These are phyloP conservation scores for Monomorium pharaonis DNA, from an alignment of 1,140 invertebrate genomes.

Conservation along the genomic window DNA sequence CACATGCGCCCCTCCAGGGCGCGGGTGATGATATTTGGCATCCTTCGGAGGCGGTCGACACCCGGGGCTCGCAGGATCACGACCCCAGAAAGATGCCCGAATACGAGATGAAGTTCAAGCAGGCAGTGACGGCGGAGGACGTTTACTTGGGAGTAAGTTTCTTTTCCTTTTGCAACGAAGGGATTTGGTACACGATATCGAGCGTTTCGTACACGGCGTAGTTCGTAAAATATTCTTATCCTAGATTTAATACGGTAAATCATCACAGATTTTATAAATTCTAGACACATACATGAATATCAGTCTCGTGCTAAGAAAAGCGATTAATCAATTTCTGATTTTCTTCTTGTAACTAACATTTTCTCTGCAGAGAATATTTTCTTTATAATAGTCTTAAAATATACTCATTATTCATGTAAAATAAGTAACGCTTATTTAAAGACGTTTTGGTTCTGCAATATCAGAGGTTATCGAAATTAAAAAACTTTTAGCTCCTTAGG, in stretches of 20 bases:
- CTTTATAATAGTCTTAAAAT: too few relatives aligned
- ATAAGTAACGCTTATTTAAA: too few relatives aligned
- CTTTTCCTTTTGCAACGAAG: neutral
- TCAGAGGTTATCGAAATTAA: too few relatives aligned
- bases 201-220: neutral
- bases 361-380: too few relatives aligned
- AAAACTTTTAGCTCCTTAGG: too few relatives aligned
- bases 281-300: too few relatives aligned
- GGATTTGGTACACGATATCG: neutral
- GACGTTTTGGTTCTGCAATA: too few relatives aligned
- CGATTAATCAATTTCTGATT: too few relatives aligned
- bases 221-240: neutral
- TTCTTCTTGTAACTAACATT: too few relatives aligned
- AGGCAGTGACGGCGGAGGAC: slow-evolving; percentile 93
- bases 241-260: neutral
- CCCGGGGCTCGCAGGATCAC: slow-evolving; percentile 83
- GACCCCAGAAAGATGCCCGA: slow-evolving; percentile 90
- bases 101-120: slow-evolving; percentile 94
- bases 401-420: too few relatives aligned
- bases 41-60: slow-evolving; percentile 82
- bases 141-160: slow-evolving; percentile 91
- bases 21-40: slow-evolving; percentile 86
- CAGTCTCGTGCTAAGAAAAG: too few relatives aligned
- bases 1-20: slow-evolving; percentile 71
- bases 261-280: neutral